Evolutionary conservation across 1,140 invertebrate genomes (phyloP).

Genomic region (Meteorus sp.): DNA sequence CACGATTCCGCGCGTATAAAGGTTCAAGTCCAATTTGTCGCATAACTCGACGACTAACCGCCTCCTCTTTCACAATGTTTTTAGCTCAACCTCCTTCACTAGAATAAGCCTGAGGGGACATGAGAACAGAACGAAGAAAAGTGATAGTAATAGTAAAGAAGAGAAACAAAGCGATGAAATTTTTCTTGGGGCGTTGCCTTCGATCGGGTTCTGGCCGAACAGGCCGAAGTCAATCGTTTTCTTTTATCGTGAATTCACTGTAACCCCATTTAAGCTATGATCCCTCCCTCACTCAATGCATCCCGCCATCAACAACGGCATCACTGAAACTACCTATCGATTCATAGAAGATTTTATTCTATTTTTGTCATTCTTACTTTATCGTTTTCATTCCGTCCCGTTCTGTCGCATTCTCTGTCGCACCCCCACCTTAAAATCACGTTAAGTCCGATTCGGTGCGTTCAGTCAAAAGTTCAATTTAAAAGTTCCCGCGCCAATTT

Average conservation of each 20-base stretch:
- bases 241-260: not conserved
- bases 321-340: too few species aligned
- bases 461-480: slow-evolving; percentile 56
- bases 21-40: slow-evolving; percentile 24
- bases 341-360: not conserved
- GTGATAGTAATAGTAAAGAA: too few species aligned
- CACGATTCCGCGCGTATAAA: slow-evolving; percentile 1
- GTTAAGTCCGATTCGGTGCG: slow-evolving; percentile 51
- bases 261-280: not conserved
- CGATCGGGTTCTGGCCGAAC: slow-evolving; percentile 10
- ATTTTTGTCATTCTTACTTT: too few species aligned
- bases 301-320: not conserved
- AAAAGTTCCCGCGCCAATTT: slow-evolving; percentile 42
- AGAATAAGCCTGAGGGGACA: not conserved
- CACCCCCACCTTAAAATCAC: slow-evolving; percentile 39
- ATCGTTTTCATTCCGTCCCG: too few species aligned
- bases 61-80: not conserved
- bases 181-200: too few species aligned
- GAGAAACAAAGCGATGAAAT: too few species aligned
- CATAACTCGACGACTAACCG: slow-evolving; percentile 16
- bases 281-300: too few species aligned
- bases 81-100: not conserved
- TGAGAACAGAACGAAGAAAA: too few species aligned
- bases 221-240: slow-evolving; percentile 10
- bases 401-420: not conserved